Evolutionary conservation across 2,113 vertebrate species (phyloP), one percentile per base, ranked within the genome.

Genomic region (Taurulus bubalis): DNA sequence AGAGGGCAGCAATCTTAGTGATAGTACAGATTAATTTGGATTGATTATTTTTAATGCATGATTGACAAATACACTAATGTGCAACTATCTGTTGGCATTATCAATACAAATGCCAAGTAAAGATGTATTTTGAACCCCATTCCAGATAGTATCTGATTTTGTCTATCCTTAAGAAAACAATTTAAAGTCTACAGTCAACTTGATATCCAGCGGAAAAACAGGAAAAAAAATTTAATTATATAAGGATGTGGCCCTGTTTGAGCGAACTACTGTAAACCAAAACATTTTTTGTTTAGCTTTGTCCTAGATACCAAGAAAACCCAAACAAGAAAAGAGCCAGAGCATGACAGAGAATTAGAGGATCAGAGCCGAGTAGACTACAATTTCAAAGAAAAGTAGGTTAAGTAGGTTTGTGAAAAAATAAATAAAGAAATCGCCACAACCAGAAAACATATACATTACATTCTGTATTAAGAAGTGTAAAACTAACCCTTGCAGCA

Each of bases 241-340:
- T 6, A 77, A 59, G 58, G 56, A 75, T 65, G 49, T 68, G 51
- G 34, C 38, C n/a, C 28, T 71, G 38, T 69, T 83, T 85, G 75
- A 63, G n/a, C 18, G 12, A 18, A 68, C 12, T 3, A 72, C 30
- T 62, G 42, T 45, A 60, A 73, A 71, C 24, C 26, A 65, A 75
- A 77, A 24, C 6, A 2, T 77, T 83, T 80, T 14, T 40, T 67
- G 59, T 75, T 34, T 6, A 26, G 59, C 15, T 82, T 67, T 78
- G 68, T 63, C 71, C 49, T 30, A 63, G 11, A 80, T 66, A 84
- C 38, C 47, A 70, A 84, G 30, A 59, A 70, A 70, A 68, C 36
- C 40, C 71, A 77, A 79, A 73, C 4, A 10, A 64, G 32, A 36
- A 16, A 64, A 42, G 20, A 76, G 30, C 42, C 22, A 56, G 7